Evolutionary conservation across 2,113 vertebrate species (phyloP).

Genomic region (Apaloderma vittatum): DNA sequence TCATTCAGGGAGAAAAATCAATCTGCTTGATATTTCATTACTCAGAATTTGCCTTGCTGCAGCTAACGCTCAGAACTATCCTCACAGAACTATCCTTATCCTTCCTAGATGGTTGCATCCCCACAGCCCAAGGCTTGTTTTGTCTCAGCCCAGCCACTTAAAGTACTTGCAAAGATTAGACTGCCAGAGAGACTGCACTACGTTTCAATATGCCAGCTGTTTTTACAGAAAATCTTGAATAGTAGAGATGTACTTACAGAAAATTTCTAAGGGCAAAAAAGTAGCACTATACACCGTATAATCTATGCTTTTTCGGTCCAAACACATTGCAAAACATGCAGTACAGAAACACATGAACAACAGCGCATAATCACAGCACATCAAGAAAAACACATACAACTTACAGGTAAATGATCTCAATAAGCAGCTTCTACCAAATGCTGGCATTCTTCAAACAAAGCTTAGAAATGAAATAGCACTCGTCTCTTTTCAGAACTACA

Average conservation of each 20-base stretch:
- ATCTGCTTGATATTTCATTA: background rate
- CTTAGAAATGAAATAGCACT: background rate
- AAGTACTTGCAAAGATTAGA: background rate
- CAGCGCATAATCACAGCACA: background rate
- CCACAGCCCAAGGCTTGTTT: background rate
- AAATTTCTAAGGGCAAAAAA: background rate
- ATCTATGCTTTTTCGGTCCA: background rate
- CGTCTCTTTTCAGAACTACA: background rate
- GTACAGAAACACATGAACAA: background rate
- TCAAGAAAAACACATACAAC: background rate
- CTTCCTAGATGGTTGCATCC: fast-evolving
- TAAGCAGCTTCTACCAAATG: background rate
- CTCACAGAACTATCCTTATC: background rate
- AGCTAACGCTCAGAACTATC: background rate
- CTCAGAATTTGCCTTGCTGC: background rate
- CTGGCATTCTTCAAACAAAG: slow-evolving; percentile 33
- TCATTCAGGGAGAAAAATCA: background rate
- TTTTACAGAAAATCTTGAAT: background rate
- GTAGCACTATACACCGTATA: background rate
- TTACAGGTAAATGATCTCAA: slow-evolving; percentile 24
- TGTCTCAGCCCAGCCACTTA: background rate
- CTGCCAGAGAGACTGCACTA: background rate
- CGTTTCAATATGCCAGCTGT: background rate
- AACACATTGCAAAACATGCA: background rate
- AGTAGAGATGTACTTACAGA: background rate